Evolutionary conservation across 2,113 vertebrate genomes (phyloP).

Genomic region (Salvelinus namaycush): DNA sequence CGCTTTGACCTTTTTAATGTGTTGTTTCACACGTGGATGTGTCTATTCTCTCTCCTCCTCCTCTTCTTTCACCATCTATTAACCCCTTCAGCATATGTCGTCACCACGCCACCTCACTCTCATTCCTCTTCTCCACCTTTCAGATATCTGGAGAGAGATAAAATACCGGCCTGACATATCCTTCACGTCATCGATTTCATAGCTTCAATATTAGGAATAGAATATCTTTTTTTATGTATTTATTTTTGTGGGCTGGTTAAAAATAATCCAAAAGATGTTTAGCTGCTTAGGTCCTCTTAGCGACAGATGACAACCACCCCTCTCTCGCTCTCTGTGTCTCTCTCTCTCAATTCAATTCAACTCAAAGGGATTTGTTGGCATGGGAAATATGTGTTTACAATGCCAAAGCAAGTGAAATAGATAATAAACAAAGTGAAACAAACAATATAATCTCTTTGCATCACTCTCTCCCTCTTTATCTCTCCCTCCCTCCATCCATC

Average conservation of each 20-base stretch:
- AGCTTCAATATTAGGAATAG: too few relatives aligned
- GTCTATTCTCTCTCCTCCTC: neutral
- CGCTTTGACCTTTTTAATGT: neutral
- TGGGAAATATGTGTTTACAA: too few relatives aligned
- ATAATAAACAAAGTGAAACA: too few relatives aligned
- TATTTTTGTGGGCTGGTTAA: too few relatives aligned
- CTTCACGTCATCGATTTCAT: too few relatives aligned
- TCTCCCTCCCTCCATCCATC: neutral
- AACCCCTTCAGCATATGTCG: neutral
- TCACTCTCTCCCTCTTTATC: too few relatives aligned
- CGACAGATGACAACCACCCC: neutral
- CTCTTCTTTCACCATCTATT: neutral
- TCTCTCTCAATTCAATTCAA: too few relatives aligned
- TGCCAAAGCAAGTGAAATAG: too few relatives aligned
- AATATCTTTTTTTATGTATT: too few relatives aligned
- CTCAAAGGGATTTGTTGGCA: too few relatives aligned
- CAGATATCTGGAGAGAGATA: neutral
- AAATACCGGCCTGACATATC: too few relatives aligned
- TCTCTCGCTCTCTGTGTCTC: neutral
- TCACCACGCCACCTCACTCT: neutral
- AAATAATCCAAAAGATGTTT: neutral
- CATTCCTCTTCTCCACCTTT: neutral
- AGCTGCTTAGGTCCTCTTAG: neutral
- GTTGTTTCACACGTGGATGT: neutral
- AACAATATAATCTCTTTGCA: too few relatives aligned